These are phyloP conservation scores for Orchestes rusci DNA, from an alignment of 2,888 invertebrate genomes.

Conservation along the genomic window DNA sequence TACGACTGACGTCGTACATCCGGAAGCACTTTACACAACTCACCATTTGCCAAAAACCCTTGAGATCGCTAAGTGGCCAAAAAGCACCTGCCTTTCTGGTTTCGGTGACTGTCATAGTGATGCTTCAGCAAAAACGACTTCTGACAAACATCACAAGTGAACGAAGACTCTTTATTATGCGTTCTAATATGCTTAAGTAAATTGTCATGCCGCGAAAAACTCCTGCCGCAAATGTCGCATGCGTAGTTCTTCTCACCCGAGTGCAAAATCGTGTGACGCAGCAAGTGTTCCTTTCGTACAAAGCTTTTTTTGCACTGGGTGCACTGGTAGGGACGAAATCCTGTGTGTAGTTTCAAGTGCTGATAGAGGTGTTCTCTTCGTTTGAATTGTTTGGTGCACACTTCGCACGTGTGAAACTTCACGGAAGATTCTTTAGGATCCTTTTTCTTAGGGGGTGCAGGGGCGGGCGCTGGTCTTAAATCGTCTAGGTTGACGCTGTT, in stretches of 20 bases:
- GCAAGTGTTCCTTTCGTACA: conserved; percentile 61
- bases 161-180: conserved; percentile 50
- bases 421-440: background rate
- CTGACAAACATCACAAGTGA: conserved; percentile 58
- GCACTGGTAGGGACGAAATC: conserved; percentile 60
- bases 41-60: too few species aligned
- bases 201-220: conserved; percentile 52
- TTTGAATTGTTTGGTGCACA: conserved; percentile 59
- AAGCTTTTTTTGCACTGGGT: conserved; percentile 59
- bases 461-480: conserved; percentile 9
- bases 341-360: conserved; percentile 59
- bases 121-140: conserved; percentile 61
- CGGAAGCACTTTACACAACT: too few species aligned
- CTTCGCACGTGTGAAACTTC: conserved; percentile 44
- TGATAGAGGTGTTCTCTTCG: conserved; percentile 63
- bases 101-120: conserved; percentile 57
- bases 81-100: conserved; percentile 41
- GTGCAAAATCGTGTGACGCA: conserved; percentile 59
- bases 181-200: conserved; percentile 54
- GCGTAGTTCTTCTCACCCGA: conserved; percentile 61
- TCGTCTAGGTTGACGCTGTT: conserved; percentile 19
- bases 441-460: background rate
- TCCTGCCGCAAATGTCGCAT: conserved; percentile 51
- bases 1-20: too few species aligned
- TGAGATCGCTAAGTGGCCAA: too few species aligned